phyloP scores from a whole-genome alignment of 2,797 vertebrate genomes.

The Catharus ustulatus region DNA sequence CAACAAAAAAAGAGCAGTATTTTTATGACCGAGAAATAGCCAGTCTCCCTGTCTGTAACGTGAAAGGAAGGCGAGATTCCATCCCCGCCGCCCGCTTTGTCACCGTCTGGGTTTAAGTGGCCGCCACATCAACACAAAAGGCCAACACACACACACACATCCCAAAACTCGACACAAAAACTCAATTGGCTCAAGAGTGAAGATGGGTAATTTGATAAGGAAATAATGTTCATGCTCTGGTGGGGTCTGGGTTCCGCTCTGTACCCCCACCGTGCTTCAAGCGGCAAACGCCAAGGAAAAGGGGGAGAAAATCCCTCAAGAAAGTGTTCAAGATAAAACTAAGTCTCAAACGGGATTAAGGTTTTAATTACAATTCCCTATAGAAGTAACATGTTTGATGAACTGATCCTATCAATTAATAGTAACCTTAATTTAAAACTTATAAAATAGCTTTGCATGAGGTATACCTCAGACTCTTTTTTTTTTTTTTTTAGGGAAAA shows the following conservation, averaged over 20 bases:
- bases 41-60: background rate
- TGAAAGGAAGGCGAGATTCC: constrained; percentile 1
- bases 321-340: constrained; percentile 54
- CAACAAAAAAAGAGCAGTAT: background rate
- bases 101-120: constrained; percentile 45
- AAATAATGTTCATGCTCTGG: constrained; percentile 54
- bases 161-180: constrained; percentile 22
- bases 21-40: background rate
- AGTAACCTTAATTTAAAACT: constrained; percentile 73
- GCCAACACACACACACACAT: background rate
- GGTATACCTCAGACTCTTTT: background rate
- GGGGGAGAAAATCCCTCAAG: background rate
- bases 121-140: constrained; percentile 65
- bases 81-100: constrained; percentile 58
- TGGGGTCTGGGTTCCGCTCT: constrained; percentile 43
- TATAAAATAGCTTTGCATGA: constrained; percentile 51
- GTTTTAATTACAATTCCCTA: constrained; percentile 79
- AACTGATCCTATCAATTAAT: constrained; percentile 78
- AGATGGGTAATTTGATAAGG: constrained; percentile 70
- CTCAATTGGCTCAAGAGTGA: constrained; percentile 60
- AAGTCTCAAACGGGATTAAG: constrained; percentile 72
- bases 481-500: background rate
- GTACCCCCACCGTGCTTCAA: background rate
- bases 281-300: background rate
- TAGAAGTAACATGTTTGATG: constrained; percentile 74